Evolutionary conservation across 2,113 vertebrate genomes (phyloP), one percentile per base, ranked within the genome.

Genomic region (Notechis scutatus): DNA sequence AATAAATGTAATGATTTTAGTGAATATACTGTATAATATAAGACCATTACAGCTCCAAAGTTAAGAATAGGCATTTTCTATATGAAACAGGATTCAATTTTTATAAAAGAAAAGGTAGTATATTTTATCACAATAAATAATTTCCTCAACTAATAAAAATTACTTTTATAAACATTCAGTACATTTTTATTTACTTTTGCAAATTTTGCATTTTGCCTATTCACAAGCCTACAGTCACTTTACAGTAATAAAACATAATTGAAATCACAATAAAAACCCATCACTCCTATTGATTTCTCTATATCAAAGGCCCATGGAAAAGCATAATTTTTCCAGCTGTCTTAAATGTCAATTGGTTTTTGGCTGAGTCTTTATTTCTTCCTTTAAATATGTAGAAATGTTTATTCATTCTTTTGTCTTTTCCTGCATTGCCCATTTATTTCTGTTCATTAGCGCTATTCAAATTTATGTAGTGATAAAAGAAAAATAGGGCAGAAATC

Each of bases 1-100:
- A 96, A 96, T 96, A 92, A 96, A 96, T 93, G 92, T 96, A 92
- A 96, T 96, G 93, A 95, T 97, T 94, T 50, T 92, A 96, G 95
- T 95, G 95, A 93, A 57, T 94, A 92, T 47, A 8, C 7, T 47
- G 47, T 94, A 93, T 92, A 85, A 94, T 81, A 56, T n/a, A 95
- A 91, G 91, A 55, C 23, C 59, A 90, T 94, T 93, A 88, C 10
- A 57, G 93, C 92, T 96, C 92, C 87, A 64, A 89, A 54, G 90
- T 95, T 94, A 95, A 93, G 86, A 74, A 56, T 59, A 95, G 86
- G 92, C 29, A 88, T 69, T 64, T 87, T 93, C 92, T 39, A 55
- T 91, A 91, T 90, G 69, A 54, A 95, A 93, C 69, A 23, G 88
- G 88, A 96, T 95, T 94, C 90, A 86, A 88, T 94, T 89, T 81